Base-by-base conservation (phyloP, 2,888 invertebrate genomes). In the Lepidocyrtinus sp. region DNA sequence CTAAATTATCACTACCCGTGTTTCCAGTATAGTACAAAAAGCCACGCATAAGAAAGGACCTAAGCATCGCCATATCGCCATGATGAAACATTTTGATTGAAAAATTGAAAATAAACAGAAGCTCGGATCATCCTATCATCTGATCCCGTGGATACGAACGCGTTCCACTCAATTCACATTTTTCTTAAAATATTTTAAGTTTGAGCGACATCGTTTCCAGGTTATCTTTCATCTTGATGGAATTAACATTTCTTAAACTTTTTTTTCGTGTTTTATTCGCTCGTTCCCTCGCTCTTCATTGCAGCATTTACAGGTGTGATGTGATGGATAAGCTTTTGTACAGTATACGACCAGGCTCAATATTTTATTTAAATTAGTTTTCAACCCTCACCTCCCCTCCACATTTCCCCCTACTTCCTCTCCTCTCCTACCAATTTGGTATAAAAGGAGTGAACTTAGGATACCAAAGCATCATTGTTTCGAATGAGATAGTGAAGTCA, bases 291-390 rank as follows among this genome's bases (percentile, higher is more conserved):
- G 19, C 25, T 46, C 21, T 61, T 27, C 27, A 74, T 64, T 36
- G 27, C 63, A 76, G 64, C 21, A 55, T 64, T 45, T 72, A 50
- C 78, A 78, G 78, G 78, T 78, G 78, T 72, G 78, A 72, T 77
- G 50, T 62, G 17, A 2, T 55, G 9, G 15, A 55, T 3, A 55
- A n/a, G 55, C 17, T n/a, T 55, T 55, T 55, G 17, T 55, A 3
- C 55, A 55, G 9, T 55, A 55, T 36, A n/a, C 55, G 17, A 55
- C 9, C 17, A 36, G 5, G 36, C 36, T 36, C 36, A 36, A 36
- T 36, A 36, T 36, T 36, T 36, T 36, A 36, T 9, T 55, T 3
- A 3, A 55, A n/a, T 7, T n/a, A 3, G 17, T 45, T 27, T 27
- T 24, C 25, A 46, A 72, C 67, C 72, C 68, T 71, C 59, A 65